Base-by-base conservation (phyloP, 2,113 vertebrate genomes). In the Trachemys scripta region DNA sequence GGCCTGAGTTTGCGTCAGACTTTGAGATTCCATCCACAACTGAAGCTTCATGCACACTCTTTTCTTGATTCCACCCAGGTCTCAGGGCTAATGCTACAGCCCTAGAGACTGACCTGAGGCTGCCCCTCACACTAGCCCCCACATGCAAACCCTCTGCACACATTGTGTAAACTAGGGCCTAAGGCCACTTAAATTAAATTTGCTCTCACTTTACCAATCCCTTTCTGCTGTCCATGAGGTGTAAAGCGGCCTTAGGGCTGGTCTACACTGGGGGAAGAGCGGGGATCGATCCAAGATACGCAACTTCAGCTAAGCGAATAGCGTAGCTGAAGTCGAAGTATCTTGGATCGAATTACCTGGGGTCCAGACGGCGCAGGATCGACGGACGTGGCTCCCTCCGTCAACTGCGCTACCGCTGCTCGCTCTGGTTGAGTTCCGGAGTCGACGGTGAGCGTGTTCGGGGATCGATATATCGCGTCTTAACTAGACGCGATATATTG, bases 161-260 rank as follows among this genome's bases (percentile, higher is more conserved):
- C 96, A 96, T 96, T 93, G 25, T 57, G 25, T 57, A 57, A 62
- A 62, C 27, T 27, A 62, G 24, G 27, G 27, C 57, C 27, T 45
- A 96, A 85, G 31, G 85, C 89, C 83, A 93, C 93, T 92, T 94
- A 85, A 89, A 76, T 84, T 81, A 83, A 89, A 69, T 95, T 94
- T 96, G 80, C 93, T 94, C 94, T 92, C 88, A 94, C 96, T 85
- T 96, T 81, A 89, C n/a, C 35, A 20, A 72, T 38, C 65, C n/a
- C 19, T 38, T 72, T 72, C 65, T 0, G 4, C 92, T 91, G 91
- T n/a, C 96, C 96, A 79, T 94, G 84, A 93, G 91, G 89, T 94
- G 94, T 97, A 92, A 97, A 94, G 59, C 8, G 94, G 88, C 92
- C 82, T 93, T 42, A 42, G 42, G 42, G 42, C 42, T 42, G 42